These are phyloP conservation scores for Brachirus orientalis DNA, from an alignment of 2,113 vertebrate genomes.

Conservation along the genomic window DNA sequence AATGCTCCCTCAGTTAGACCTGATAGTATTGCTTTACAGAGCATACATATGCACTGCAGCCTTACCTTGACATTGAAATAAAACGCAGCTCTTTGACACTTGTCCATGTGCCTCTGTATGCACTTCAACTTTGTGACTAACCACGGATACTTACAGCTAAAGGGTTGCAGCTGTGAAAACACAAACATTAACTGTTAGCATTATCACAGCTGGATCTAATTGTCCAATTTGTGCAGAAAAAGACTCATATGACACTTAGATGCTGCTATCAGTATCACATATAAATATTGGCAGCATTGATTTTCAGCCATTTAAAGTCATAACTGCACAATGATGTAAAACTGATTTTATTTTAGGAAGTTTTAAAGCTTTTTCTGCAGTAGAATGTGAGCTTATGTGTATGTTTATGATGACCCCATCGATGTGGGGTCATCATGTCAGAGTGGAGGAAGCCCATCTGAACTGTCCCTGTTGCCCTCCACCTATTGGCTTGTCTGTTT, in stretches of 20 bases:
- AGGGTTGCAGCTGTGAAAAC: slow-evolving; percentile 51
- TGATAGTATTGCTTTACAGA: too few relatives aligned
- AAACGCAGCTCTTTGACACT: neutral
- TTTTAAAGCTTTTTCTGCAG: neutral
- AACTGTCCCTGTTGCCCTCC: slow-evolving; percentile 3
- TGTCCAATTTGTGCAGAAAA: slow-evolving; percentile 9
- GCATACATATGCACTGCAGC: too few relatives aligned
- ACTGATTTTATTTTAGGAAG: neutral
- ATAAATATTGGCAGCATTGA: neutral
- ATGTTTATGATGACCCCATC: neutral
- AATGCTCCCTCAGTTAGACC: too few relatives aligned
- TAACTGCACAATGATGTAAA: neutral
- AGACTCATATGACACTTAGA: slow-evolving; percentile 7
- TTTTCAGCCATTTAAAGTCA: neutral
- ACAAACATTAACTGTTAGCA: slow-evolving; percentile 35
- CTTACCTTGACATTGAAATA: too few relatives aligned
- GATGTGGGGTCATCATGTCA: neutral
- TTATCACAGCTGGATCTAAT: slow-evolving; percentile 50
- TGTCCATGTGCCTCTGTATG: neutral
- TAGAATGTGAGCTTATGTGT: neutral
- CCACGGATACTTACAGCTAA: too few relatives aligned
- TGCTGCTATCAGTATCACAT: neutral
- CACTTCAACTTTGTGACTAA: too few relatives aligned
- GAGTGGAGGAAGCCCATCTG: slow-evolving; percentile 5
- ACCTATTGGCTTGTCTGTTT: slow-evolving; percentile 30